Conservation (phyloP, 2,797 vertebrate species). For the Hybognathus amarus region DNA sequence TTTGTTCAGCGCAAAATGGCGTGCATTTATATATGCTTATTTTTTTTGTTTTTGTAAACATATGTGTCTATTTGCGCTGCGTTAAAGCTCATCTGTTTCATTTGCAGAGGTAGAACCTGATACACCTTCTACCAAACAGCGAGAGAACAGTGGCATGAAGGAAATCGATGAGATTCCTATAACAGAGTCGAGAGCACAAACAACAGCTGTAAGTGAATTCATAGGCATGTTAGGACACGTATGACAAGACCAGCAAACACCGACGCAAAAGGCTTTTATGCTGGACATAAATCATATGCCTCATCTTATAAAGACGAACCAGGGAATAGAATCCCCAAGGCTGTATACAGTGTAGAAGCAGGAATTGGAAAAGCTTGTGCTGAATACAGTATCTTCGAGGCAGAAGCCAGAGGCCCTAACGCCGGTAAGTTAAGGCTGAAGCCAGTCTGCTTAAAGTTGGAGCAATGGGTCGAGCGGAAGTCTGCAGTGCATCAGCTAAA, state of each 20-base stretch:
- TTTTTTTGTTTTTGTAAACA: background rate
- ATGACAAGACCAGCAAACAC: background rate
- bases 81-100: background rate
- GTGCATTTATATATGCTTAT: background rate
- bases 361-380: constrained; percentile 23
- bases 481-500: constrained; percentile 40
- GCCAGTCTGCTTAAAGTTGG: accelerated
- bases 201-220: accelerated
- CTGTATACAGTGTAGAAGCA: background rate
- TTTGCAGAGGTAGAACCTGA: background rate
- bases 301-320: background rate
- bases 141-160: background rate
- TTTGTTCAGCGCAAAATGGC: too few species aligned
- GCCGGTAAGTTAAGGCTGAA: background rate
- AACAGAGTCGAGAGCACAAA: background rate
- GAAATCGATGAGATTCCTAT: background rate
- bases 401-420: background rate
- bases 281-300: accelerated
- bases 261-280: accelerated
- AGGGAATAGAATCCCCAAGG: constrained; percentile 15
- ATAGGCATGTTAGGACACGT: background rate
- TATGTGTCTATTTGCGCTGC: background rate
- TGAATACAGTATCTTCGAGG: background rate
- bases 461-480: background rate
- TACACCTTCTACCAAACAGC: background rate